Evolutionary conservation across 2,113 vertebrate genomes (phyloP).

Genomic region (Parus major): DNA sequence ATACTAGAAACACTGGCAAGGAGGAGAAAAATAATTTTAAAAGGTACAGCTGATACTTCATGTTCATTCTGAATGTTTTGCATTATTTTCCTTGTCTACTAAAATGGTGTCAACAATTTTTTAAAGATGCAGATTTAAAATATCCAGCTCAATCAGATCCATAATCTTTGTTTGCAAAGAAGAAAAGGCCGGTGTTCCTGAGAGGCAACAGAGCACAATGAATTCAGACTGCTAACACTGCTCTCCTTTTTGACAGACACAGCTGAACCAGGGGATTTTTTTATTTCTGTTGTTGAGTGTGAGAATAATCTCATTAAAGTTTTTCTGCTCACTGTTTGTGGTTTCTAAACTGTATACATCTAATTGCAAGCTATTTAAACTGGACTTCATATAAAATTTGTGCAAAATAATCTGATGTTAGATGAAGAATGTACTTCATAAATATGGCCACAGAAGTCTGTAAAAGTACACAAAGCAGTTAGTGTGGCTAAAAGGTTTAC

Average conservation of each 20-base stretch:
- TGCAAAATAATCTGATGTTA: neutral
- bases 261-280: neutral
- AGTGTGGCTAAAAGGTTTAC: neutral
- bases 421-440: neutral
- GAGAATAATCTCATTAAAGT: neutral
- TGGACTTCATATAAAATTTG: neutral
- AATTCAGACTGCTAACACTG: neutral
- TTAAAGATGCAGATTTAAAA: neutral
- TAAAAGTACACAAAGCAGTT: neutral
- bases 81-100: neutral
- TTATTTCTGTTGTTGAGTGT: neutral
- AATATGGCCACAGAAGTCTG: neutral
- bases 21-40: neutral
- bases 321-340: neutral
- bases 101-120: neutral
- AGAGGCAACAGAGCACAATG: rapidly evolving
- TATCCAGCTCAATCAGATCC: neutral
- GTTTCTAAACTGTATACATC: neutral
- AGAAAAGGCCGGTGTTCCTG: neutral
- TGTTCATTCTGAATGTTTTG: neutral
- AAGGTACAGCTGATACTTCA: neutral
- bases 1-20: neutral
- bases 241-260: neutral
- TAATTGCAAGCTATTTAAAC: neutral
- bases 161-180: neutral